Evolutionary conservation across 2,888 invertebrate genomes (phyloP).

Genomic region (Chrysolina oricalcia): DNA sequence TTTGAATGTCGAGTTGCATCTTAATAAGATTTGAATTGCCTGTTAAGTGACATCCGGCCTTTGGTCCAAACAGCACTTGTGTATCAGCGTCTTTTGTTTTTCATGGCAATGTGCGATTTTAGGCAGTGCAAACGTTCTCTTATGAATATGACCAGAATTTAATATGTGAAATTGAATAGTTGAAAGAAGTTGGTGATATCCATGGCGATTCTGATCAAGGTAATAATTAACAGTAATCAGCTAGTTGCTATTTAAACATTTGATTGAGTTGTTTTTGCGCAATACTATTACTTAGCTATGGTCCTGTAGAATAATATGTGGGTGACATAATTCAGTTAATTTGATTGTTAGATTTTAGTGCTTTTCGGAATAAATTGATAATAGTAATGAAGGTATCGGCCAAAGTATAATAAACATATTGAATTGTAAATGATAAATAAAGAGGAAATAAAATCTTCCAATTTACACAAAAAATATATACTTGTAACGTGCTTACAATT

Average conservation of each 20-base stretch:
- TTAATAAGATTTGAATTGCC: constrained; percentile 65
- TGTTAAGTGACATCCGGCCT: constrained; percentile 65
- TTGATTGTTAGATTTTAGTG: no score
- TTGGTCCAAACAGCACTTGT: constrained; percentile 54
- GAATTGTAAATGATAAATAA: no score
- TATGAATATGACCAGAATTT: not conserved
- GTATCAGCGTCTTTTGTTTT: constrained; percentile 36
- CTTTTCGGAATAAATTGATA: no score
- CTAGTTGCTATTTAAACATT: not conserved
- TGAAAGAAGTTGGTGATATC: not conserved
- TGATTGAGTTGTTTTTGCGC: not conserved
- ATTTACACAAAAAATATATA: no score
- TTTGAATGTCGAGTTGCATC: constrained; percentile 60
- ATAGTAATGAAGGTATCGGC: no score
- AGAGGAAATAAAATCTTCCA: no score
- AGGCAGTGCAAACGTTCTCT: constrained; percentile 6
- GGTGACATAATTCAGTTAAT: not conserved
- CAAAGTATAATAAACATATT: no score
- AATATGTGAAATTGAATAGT: not conserved
- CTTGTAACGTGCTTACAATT: no score
- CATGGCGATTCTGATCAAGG: not conserved
- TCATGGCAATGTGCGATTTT: constrained; percentile 30
- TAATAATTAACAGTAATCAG: not conserved
- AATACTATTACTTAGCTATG: not conserved
- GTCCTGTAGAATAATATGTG: not conserved